Conservation (phyloP, 2,888 invertebrate species). For the Teleogryllus oceanicus region DNA sequence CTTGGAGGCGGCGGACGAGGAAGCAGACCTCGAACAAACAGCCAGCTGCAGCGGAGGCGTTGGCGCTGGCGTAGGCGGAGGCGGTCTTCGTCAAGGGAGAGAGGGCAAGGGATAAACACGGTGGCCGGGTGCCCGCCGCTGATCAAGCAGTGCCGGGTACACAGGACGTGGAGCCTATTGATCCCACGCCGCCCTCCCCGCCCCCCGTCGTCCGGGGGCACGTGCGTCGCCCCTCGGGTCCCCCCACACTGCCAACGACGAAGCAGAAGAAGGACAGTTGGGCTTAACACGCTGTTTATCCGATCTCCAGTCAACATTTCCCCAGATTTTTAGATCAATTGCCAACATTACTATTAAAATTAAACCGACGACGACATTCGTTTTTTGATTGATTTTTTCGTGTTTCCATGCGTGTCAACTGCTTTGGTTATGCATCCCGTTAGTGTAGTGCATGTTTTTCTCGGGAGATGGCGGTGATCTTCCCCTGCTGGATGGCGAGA, state of each 20-base stretch:
- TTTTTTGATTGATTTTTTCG: too few relatives aligned
- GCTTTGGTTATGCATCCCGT: too few relatives aligned
- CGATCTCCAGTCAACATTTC: too few relatives aligned
- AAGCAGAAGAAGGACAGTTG: neutral
- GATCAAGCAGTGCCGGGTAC: neutral
- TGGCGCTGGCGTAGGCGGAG: neutral
- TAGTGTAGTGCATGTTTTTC: too few relatives aligned
- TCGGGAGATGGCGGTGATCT: too few relatives aligned
- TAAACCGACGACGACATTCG: too few relatives aligned
- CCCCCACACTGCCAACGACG: neutral
- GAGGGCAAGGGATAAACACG: too few relatives aligned
- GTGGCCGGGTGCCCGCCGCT: neutral
- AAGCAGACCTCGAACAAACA: neutral
- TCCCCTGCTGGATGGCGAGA: too few relatives aligned
- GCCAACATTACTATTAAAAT: too few relatives aligned
- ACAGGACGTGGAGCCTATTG: neutral
- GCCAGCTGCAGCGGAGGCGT: neutral
- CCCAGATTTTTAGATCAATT: too few relatives aligned
- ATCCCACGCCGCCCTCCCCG: neutral
- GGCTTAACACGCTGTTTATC: too few relatives aligned
- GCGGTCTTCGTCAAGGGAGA: neutral
- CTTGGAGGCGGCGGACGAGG: neutral
- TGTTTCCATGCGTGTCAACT: too few relatives aligned
- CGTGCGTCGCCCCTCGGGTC: neutral
- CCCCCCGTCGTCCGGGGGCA: neutral